Percentiles rank a stretch among this genome's conserved stretches.
These are phyloP conservation scores for Corythornis leucogaster DNA, from an alignment of 2,797 vertebrate genomes.

Conservation along the genomic window DNA sequence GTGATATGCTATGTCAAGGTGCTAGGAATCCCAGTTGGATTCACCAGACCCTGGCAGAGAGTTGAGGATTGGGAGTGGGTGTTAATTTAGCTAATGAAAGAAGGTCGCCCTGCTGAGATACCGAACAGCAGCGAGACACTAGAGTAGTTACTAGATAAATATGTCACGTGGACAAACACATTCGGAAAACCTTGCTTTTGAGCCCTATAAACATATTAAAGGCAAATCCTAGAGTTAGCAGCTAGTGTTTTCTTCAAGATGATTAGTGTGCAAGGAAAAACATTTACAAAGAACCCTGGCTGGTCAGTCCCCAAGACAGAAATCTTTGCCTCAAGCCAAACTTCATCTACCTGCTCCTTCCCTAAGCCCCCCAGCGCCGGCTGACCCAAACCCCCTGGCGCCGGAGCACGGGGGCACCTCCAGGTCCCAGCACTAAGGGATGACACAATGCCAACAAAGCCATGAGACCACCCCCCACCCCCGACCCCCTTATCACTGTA, in stretches of 20 bases:
- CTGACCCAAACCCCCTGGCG: not conserved
- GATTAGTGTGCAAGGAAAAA: conserved; percentile 70
- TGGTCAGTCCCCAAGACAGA: conserved; percentile 52
- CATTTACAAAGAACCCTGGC: conserved; percentile 71
- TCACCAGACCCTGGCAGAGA: conserved; percentile 1
- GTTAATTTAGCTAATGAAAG: conserved; percentile 47
- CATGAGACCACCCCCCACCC: conserved; percentile 25
- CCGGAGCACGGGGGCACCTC: conserved; percentile 21
- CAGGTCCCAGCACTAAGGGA: conserved; percentile 39
- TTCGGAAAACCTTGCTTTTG: conserved; percentile 68
- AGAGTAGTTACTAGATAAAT: conserved; percentile 63
- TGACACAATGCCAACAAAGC: conserved; percentile 63
- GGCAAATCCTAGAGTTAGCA: conserved; percentile 79
- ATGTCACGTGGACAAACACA: conserved; percentile 68
- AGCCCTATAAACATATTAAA: conserved; percentile 75
- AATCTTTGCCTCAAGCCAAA: conserved; percentile 65
- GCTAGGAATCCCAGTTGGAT: conserved; percentile 7
- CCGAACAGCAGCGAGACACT: conserved; percentile 62
- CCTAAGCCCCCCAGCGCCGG: not conserved
- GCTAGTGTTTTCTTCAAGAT: conserved; percentile 77
- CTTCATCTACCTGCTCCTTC: conserved; percentile 21
- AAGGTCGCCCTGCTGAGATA: conserved; percentile 26
- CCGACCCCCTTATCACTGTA: conserved; percentile 31
- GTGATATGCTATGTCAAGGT: not conserved
- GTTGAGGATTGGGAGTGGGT: conserved; percentile 26